Evolutionary conservation across 2,888 invertebrate genomes (phyloP).

Genomic region (Epirrhoe alternata): DNA sequence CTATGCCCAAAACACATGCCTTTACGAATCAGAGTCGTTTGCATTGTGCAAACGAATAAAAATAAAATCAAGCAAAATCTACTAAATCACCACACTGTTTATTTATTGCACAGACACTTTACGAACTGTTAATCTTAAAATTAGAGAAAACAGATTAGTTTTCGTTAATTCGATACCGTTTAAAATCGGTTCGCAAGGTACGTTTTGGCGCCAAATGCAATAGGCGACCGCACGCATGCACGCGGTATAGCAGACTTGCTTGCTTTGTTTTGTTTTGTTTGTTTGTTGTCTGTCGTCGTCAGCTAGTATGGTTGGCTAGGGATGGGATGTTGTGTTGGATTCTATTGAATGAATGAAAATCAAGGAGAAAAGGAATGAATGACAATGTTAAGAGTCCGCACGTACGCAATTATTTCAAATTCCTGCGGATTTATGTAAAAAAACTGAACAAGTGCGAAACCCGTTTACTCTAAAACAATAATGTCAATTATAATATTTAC

Average conservation of each 20-base stretch:
- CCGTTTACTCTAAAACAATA: no score
- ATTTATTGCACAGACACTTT: constrained; percentile 55
- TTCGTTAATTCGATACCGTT: constrained; percentile 40
- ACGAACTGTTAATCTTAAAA: constrained; percentile 59
- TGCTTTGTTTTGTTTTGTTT: constrained; percentile 9
- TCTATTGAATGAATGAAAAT: neutral
- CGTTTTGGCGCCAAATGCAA: constrained; percentile 61
- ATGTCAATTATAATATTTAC: no score
- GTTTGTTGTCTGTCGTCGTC: neutral
- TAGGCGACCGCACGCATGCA: constrained; percentile 56
- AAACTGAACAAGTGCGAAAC: no score
- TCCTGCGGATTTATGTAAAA: no score
- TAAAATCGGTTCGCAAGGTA: constrained; percentile 52
- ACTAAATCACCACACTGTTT: constrained; percentile 59
- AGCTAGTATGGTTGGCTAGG: no score
- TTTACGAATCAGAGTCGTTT: constrained; percentile 70
- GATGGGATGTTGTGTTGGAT: neutral
- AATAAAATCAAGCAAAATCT: constrained; percentile 50
- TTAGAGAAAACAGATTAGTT: constrained; percentile 57
- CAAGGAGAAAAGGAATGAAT: neutral
- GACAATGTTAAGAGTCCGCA: neutral
- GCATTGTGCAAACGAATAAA: constrained; percentile 69
- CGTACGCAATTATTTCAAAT: no score
- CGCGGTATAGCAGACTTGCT: constrained; percentile 62
- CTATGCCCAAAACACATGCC: constrained; percentile 64